Evolutionary conservation across 2,113 vertebrate genomes (phyloP).

Genomic region (Takifugu flavidus): DNA sequence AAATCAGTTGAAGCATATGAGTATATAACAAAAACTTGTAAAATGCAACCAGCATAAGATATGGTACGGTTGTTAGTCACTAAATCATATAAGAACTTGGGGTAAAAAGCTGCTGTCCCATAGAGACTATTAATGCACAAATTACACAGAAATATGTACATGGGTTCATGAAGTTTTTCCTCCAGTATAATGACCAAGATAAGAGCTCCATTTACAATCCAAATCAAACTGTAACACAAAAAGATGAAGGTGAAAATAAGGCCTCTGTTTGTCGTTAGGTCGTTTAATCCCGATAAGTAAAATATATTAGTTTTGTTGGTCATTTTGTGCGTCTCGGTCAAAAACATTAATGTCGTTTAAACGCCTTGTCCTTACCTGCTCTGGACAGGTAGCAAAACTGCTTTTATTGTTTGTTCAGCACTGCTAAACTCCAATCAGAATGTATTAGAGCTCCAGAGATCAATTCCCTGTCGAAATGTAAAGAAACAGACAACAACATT

Average conservation of each 20-base stretch:
- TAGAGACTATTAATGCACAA: slow-evolving; percentile 19
- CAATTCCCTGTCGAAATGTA: background rate
- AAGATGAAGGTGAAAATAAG: background rate
- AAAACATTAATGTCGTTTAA: too few relatives aligned
- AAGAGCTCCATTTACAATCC: background rate
- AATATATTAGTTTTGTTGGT: too few relatives aligned
- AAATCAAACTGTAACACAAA: too few relatives aligned
- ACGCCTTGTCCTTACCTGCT: too few relatives aligned
- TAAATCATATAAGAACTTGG: slow-evolving; percentile 10
- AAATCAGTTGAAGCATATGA: slow-evolving; percentile 3
- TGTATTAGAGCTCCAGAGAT: background rate
- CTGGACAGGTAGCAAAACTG: background rate
- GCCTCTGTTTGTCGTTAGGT: background rate
- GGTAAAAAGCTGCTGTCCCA: slow-evolving; percentile 18
- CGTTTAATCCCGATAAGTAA: too few relatives aligned
- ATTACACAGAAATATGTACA: slow-evolving; percentile 18
- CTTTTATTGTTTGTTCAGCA: background rate
- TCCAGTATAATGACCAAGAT: slow-evolving; percentile 1
- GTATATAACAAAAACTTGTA: slow-evolving; percentile 17
- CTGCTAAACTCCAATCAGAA: background rate
- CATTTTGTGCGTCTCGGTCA: too few relatives aligned
- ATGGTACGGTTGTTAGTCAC: slow-evolving; percentile 5
- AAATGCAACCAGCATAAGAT: slow-evolving; percentile 8
- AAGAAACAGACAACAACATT: too few relatives aligned
- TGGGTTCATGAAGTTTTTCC: slow-evolving; percentile 16